Conservation (phyloP, 2,888 invertebrate genomes). For the Aphelenchoides bicaudatus region DNA sequence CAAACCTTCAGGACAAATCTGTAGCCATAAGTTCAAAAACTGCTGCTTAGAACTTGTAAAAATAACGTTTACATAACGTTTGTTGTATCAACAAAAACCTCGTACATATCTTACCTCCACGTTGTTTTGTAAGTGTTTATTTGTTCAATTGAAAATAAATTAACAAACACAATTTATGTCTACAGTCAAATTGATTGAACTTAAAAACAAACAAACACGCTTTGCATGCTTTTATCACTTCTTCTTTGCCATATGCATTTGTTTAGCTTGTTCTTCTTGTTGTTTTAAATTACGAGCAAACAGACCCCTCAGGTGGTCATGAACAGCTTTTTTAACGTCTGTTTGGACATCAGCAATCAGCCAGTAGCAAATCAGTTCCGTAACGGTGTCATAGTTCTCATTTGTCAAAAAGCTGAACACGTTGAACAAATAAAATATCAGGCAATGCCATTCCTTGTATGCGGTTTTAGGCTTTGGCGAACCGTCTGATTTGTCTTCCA, state of each 20-base stretch:
- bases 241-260: not conserved
- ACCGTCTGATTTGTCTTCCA: not conserved
- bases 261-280: slow-evolving; percentile 33
- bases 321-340: slow-evolving; percentile 34
- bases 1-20: no score
- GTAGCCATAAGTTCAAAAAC: no score
- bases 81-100: not conserved
- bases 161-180: not conserved
- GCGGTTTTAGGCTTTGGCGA: slow-evolving; percentile 7
- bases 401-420: slow-evolving; percentile 35
- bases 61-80: not conserved
- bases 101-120: no score
- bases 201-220: not conserved
- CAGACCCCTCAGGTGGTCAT: slow-evolving; percentile 31
- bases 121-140: not conserved
- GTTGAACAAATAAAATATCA: slow-evolving; percentile 35
- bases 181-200: not conserved
- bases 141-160: not conserved
- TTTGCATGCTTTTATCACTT: slow-evolving; percentile 5
- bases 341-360: slow-evolving; percentile 25
- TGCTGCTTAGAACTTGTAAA: not conserved
- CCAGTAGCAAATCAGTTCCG: slow-evolving; percentile 35
- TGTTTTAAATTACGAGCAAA: slow-evolving; percentile 35
- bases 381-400: slow-evolving; percentile 34
- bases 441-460: slow-evolving; percentile 34